phyloP scores from a whole-genome alignment of 2,797 vertebrate genomes.

The Gallinago nigripennis region DNA sequence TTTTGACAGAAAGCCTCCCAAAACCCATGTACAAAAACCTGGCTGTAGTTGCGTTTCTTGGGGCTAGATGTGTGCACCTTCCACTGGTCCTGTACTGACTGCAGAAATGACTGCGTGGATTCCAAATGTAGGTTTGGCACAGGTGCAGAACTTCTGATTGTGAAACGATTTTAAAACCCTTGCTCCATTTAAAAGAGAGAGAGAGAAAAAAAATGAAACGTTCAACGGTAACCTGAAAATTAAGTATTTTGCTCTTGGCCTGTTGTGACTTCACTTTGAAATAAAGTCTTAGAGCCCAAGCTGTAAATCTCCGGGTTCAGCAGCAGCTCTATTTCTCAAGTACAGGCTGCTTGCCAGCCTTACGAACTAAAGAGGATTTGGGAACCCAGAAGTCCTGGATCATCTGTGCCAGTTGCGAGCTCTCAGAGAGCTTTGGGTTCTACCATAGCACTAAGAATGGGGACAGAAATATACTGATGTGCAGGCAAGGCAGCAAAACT shows the following conservation, averaged over 20 bases:
- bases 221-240: not conserved
- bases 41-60: not conserved
- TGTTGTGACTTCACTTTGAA: not conserved
- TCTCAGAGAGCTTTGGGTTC: not conserved
- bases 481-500: not conserved
- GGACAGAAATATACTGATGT: not conserved
- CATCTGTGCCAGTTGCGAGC: not conserved
- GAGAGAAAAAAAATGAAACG: rapidly evolving
- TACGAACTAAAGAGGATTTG: not conserved
- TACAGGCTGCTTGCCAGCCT: not conserved
- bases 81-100: not conserved
- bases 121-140: not conserved
- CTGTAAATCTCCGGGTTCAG: not conserved
- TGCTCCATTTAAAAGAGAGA: not conserved
- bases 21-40: not conserved
- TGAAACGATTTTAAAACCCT: not conserved
- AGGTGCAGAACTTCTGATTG: not conserved
- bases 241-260: not conserved
- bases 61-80: not conserved
- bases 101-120: not conserved
- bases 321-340: not conserved
- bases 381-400: not conserved
- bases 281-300: not conserved
- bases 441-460: not conserved
- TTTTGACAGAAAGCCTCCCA: not conserved